These are phyloP conservation scores for Diprion similis DNA, from an alignment of 1,140 invertebrate genomes.

Conservation along the genomic window DNA sequence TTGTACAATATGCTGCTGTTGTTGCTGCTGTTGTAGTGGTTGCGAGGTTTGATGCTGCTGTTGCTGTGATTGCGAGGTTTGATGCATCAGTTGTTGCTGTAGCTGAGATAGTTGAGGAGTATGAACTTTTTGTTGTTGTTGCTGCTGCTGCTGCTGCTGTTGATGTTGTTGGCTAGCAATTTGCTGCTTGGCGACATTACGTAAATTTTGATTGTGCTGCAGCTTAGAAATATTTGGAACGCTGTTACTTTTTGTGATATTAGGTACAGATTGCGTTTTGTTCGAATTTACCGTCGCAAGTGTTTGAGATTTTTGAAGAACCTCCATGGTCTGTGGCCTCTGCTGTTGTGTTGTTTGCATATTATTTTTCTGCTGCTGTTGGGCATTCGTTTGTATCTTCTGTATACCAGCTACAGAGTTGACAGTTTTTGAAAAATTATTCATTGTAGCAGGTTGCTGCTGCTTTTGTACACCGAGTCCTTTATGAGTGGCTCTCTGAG, in stretches of 20 bases:
- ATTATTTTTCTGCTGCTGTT: constrained; percentile 10
- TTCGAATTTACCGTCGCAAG: constrained; percentile 32
- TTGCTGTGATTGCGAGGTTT: constrained; percentile 11
- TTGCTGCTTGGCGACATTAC: constrained; percentile 30
- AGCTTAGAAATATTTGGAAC: constrained; percentile 45
- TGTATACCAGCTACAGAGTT: constrained; percentile 15
- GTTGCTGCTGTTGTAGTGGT: background rate
- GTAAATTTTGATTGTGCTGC: constrained; percentile 33
- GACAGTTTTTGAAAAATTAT: constrained; percentile 17
- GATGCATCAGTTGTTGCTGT: constrained; percentile 35
- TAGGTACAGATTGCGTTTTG: constrained; percentile 44
- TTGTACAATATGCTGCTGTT: background rate
- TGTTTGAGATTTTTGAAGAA: constrained; percentile 45
- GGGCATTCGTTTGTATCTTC: constrained; percentile 31
- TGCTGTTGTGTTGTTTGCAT: constrained; percentile 32
- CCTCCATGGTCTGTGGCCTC: constrained; percentile 30
- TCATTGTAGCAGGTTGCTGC: background rate
- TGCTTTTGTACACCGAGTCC: constrained; percentile 1
- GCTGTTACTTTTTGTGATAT: constrained; percentile 55
- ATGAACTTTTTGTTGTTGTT: constrained; percentile 17
- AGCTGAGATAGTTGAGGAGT: constrained; percentile 9
- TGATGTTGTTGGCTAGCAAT: constrained; percentile 21
- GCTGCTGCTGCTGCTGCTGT: constrained; percentile 17
- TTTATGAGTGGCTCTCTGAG: constrained; percentile 10
- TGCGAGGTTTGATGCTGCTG: constrained; percentile 21